Evolutionary conservation across 2,113 vertebrate species (phyloP).

Genomic region (Sebastes schlegelii): DNA sequence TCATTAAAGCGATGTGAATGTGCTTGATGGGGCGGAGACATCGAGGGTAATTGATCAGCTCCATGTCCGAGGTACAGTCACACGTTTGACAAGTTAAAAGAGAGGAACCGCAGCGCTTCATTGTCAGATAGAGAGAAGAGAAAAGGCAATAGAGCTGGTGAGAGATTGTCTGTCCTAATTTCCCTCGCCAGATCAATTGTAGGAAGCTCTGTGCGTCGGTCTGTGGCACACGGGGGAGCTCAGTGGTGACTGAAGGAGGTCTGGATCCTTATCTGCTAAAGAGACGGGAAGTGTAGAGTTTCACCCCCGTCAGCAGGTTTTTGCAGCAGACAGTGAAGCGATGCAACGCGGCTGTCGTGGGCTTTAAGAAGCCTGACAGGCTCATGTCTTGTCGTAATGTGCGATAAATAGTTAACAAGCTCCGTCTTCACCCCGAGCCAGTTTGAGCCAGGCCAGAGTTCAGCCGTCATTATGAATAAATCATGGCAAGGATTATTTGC

Average conservation of each 20-base stretch:
- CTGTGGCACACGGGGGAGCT: slow-evolving; percentile 34
- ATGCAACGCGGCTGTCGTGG: slow-evolving; percentile 25
- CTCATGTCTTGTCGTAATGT: slow-evolving; percentile 52
- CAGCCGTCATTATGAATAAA: slow-evolving; percentile 62
- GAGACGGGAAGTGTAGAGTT: slow-evolving; percentile 53
- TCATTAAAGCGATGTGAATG: slow-evolving; percentile 58
- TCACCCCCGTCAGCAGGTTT: slow-evolving; percentile 70
- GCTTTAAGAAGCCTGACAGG: slow-evolving; percentile 42
- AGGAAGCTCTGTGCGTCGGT: slow-evolving; percentile 42
- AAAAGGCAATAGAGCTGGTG: slow-evolving; percentile 61
- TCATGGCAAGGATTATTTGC: slow-evolving; percentile 41
- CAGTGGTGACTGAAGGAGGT: slow-evolving; percentile 51
- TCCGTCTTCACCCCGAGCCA: slow-evolving; percentile 43
- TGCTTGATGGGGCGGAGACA: slow-evolving; percentile 58
- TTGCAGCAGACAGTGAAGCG: slow-evolving; percentile 44
- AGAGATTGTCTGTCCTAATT: slow-evolving; percentile 63
- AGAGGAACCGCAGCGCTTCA: slow-evolving; percentile 43
- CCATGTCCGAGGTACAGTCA: slow-evolving; percentile 49
- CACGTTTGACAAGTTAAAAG: slow-evolving; percentile 43
- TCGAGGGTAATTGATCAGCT: slow-evolving; percentile 70
- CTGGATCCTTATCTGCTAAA: slow-evolving; percentile 70
- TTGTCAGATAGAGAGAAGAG: slow-evolving; percentile 35
- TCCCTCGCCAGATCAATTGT: slow-evolving; percentile 63
- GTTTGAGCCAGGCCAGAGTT: slow-evolving; percentile 64
- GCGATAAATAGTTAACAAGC: slow-evolving; percentile 67